phyloP scores from a whole-genome alignment of 92 coral and sea anemone species.

The Isaurus tuberculatus region DNA sequence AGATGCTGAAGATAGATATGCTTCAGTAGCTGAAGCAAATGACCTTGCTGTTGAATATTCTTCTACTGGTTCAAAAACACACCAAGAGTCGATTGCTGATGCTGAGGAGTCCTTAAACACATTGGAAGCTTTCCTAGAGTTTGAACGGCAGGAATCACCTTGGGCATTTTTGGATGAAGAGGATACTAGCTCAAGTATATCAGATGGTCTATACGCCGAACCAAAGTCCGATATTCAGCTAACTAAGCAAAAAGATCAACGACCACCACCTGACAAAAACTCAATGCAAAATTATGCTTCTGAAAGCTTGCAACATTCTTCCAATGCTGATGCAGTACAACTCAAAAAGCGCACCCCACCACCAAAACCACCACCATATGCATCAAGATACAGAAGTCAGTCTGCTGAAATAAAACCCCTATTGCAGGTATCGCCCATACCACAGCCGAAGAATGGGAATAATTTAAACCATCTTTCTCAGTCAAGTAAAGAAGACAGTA shows the following conservation, averaged over 20 bases:
- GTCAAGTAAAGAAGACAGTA: not conserved
- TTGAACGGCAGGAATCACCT: conserved; percentile 42
- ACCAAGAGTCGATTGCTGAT: not conserved
- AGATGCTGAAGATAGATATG: conserved; percentile 19
- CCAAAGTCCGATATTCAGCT: not conserved
- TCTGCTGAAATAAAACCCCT: not conserved
- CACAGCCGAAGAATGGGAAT: not conserved
- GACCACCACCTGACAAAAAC: not conserved
- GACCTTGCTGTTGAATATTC: not conserved
- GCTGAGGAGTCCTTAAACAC: conserved; percentile 3
- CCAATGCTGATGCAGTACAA: not conserved
- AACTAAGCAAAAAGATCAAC: not conserved
- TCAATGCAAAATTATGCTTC: not conserved
- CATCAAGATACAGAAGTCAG: not conserved
- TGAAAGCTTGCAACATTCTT: not conserved
- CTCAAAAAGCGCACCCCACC: conserved; percentile 33
- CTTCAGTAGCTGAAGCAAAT: not conserved
- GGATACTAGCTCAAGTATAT: conserved; percentile 31
- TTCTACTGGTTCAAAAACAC: not conserved
- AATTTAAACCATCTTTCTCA: not conserved
- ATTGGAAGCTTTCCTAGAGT: conserved; percentile 43
- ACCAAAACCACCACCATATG: conserved; percentile 42
- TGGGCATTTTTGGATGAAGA: conserved; percentile 48
- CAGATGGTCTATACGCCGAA: not conserved
- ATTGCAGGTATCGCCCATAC: not conserved